Percentiles rank a stretch among this genome's conserved stretches.
Conservation (phyloP, 1,140 invertebrate genomes). For the Myzus persicae region DNA sequence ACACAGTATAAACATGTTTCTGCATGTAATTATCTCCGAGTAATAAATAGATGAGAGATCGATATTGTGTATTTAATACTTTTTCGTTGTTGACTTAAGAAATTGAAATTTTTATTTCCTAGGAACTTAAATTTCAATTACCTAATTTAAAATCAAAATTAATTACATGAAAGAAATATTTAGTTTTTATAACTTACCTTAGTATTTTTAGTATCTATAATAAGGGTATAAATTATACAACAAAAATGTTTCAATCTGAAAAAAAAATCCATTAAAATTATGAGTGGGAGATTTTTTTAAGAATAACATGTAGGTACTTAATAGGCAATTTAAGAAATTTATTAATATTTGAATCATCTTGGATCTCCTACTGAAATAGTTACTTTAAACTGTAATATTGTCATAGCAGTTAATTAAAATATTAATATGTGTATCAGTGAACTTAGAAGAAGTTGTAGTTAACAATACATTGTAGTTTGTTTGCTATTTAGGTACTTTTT, state of each 20-base stretch:
- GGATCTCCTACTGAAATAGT: background rate
- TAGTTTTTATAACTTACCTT: background rate
- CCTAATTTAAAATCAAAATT: too few relatives aligned
- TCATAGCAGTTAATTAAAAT: background rate
- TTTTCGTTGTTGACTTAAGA: too few relatives aligned
- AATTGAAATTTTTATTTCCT: too few relatives aligned
- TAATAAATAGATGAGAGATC: background rate
- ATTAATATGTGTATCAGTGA: background rate
- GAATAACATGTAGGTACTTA: background rate
- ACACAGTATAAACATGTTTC: background rate
- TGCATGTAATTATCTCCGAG: background rate
- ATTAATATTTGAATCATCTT: background rate
- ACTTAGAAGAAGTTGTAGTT: background rate
- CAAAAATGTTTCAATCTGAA: background rate
- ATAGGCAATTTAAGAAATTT: background rate
- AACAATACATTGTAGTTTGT: background rate
- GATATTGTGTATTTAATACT: too few relatives aligned
- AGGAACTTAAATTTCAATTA: too few relatives aligned
- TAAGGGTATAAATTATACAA: background rate
- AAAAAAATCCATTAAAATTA: background rate
- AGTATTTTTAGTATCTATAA: background rate
- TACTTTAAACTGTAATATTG: background rate
- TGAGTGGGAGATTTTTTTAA: background rate
- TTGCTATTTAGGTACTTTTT: background rate
- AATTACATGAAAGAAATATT: background rate